phyloP scores from a whole-genome alignment of 2,888 invertebrate species.

The Dastarcus helophoroides region DNA sequence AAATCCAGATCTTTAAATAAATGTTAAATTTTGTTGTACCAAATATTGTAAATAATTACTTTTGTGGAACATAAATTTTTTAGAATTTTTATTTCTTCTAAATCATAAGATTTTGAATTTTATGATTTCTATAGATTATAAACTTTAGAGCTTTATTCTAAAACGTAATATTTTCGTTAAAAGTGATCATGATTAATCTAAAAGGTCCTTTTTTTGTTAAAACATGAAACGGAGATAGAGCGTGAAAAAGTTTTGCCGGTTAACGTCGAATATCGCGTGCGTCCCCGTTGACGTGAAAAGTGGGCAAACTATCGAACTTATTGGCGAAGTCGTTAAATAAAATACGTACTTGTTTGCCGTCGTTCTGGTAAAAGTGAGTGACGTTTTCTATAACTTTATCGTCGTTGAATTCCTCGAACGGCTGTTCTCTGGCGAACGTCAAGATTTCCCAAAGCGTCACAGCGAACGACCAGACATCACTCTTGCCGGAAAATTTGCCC shows the following conservation, averaged over 20 bases:
- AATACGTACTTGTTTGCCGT: slow-evolving; percentile 53
- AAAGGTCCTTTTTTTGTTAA: too few species aligned
- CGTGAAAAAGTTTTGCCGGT: not conserved
- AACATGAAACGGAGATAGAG: not conserved
- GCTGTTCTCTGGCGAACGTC: slow-evolving; percentile 71
- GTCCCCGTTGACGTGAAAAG: not conserved
- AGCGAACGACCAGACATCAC: slow-evolving; percentile 83
- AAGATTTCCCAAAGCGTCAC: slow-evolving; percentile 81
- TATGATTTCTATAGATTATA: too few species aligned
- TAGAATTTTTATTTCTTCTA: too few species aligned
- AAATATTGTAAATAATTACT: too few species aligned
- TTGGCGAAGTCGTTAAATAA: slow-evolving; percentile 1
- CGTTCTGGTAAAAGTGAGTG: slow-evolving; percentile 64
- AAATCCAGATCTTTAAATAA: too few species aligned
- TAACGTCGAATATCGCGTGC: slow-evolving; percentile 6
- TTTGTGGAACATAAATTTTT: too few species aligned
- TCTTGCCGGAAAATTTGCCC: slow-evolving; percentile 72
- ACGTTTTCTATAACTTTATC: slow-evolving; percentile 75
- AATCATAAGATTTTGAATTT: too few species aligned
- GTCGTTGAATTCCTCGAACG: slow-evolving; percentile 68
- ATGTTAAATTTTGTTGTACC: too few species aligned
- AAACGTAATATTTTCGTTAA: too few species aligned
- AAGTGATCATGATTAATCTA: too few species aligned
- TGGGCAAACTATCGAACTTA: not conserved
- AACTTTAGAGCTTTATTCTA: too few species aligned